Conservation (phyloP, 1,140 invertebrate species). For the Drosophila obscura region DNA sequence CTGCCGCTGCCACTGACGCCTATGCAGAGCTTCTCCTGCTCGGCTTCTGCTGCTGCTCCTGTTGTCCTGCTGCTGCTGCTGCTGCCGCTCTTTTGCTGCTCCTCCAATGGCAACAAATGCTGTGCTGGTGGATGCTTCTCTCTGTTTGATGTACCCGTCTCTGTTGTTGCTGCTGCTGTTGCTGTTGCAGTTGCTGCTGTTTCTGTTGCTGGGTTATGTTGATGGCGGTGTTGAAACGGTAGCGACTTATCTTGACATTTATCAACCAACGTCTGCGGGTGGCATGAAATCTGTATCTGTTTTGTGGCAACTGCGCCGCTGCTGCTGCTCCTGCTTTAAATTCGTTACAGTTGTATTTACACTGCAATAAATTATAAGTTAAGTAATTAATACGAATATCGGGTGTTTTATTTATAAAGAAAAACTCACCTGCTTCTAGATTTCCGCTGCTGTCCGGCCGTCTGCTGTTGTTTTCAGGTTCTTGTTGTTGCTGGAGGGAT, state of each 20-base stretch:
- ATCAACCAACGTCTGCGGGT: conserved; percentile 18
- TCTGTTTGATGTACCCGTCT: neutral
- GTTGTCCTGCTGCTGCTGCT: conserved; percentile 5
- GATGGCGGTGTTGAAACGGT: conserved; percentile 71
- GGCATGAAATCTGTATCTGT: conserved; percentile 5
- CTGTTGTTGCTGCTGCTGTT: conserved; percentile 38
- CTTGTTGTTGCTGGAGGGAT: conserved; percentile 71
- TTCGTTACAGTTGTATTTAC: conserved; percentile 66
- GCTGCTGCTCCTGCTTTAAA: conserved; percentile 43
- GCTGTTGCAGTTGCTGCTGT: conserved; percentile 51
- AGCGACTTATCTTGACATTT: conserved; percentile 78
- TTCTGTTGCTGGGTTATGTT: conserved; percentile 63
- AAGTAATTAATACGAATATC: conserved; percentile 17
- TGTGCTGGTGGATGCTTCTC: no score
- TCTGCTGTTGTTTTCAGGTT: conserved; percentile 38
- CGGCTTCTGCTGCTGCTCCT: conserved; percentile 11
- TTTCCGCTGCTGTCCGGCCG: conserved; percentile 15
- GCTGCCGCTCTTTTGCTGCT: conserved; percentile 31
- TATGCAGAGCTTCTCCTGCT: conserved; percentile 29
- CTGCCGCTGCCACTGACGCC: conserved; percentile 5
- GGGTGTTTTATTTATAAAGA: neutral
- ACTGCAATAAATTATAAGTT: conserved; percentile 46
- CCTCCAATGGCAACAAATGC: neutral
- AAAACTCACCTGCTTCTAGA: conserved; percentile 47
- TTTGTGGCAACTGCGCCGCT: neutral